Base-by-base conservation (phyloP, 2,888 invertebrate species). In the Hybos culiciformis region DNA sequence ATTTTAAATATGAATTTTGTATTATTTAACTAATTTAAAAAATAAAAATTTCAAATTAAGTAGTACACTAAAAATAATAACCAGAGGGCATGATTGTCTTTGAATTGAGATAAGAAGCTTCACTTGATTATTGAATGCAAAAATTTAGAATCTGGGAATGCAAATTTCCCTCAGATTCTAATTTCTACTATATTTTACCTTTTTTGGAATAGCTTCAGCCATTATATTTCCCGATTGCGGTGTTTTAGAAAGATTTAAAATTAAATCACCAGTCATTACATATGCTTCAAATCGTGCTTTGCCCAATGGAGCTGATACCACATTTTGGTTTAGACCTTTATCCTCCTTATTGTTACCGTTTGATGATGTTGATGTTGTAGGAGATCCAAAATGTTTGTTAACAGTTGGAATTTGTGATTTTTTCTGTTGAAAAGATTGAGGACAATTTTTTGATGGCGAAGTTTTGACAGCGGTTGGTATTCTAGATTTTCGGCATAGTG, bases 191-290 rank as follows among this genome's bases (percentile, higher is more conserved):
- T 3, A 39, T 37, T 43, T 40, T 46, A 67, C 66, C 56, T 68
- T 67, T 53, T 64, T 68, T n/a, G n/a, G n/a, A n/a, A n/a, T n/a
- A 45, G 61, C 59, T 48, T 67, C 65, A 29, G 57, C 74, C 43
- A 78, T 63, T 46, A 79, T 67, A 52, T 71, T 72, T 50, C 72
- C 70, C 53, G 73, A 74, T 58, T 79, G 80, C 51, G 83, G 83
- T 46, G 83, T 84, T 54, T 85, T 72, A 47, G 91, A 90, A 53
- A 93, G 77, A 69, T 92, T 92, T 54, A 94, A 76, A 64, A 94
- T 93, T 59, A 92, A 78, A 68, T 94, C 93, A 37, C 94, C 94
- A 23, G 94, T 94, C 94, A 94, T 94, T 81, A 93, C 87, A 73
- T 88, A 94, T 44, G 91, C 87, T 69, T 91, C 91, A 69, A 86